Evolutionary conservation across 1,140 invertebrate species (phyloP), one percentile per base, ranked within the genome.

Genomic region (Drosophila athabasca): DNA sequence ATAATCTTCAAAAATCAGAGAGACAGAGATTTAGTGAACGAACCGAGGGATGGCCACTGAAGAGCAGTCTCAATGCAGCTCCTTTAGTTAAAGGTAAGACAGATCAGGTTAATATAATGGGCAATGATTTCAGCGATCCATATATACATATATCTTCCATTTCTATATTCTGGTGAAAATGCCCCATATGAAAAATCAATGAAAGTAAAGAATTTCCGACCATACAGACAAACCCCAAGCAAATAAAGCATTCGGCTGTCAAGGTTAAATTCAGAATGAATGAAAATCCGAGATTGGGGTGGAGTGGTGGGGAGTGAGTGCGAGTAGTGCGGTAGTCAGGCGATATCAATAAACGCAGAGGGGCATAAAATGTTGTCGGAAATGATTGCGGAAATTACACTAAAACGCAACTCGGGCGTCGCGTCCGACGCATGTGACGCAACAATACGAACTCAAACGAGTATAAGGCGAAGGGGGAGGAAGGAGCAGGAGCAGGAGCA

Each of bases 331-430:
- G 11, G 35, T 13, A 59, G 51, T 76, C 31, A 54, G 44, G 55
- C 39, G 41, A 41, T 69, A 73, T 77, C 78, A 73, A 77, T 69
- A 62, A 62, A 71, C 61, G 68, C 35, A 39, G 46, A 53, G 46
- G 26, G 62, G 59, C 74, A 85, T 77, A 85, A 84, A 80, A 85
- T 85, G 81, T 72, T 85, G 69, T 80, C 84, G 81, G 81, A 85
- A 85, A 85, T 85, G 76, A 85, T 75, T 71, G 81, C 81, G 81
- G 81, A 85, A 85, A 85, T 85, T 85, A 85, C 81, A 85, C 81
- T 85, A 78, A 85, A 85, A 70, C 69, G 73, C 59, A 70, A 78
- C 22, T 64, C 53, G 76, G 60, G 35, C 8, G 35, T 13, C 68
- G 57, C 57, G 51, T 52, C 17, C 9, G 44, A 66, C 39, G 8